Evolutionary conservation across 2,888 invertebrate species (phyloP).

Genomic region (Perizoma affinitatum): DNA sequence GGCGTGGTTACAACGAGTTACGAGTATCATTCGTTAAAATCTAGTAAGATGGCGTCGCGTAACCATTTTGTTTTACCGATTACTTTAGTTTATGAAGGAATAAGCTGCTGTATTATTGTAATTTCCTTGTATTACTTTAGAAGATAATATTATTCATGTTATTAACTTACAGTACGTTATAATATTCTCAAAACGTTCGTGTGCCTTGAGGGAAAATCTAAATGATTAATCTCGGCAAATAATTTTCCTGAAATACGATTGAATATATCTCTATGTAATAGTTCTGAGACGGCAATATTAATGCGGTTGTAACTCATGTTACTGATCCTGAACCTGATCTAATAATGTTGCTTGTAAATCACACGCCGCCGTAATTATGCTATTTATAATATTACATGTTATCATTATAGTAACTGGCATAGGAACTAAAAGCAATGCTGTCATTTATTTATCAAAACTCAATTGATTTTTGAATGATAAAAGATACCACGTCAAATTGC

Average conservation of each 20-base stretch:
- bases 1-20: too few relatives aligned
- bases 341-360: conserved; percentile 30
- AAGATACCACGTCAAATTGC: too few relatives aligned
- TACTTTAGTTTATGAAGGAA: too few relatives aligned
- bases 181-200: not conserved
- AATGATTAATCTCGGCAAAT: conserved; percentile 17
- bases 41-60: too few relatives aligned
- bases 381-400: conserved; percentile 18
- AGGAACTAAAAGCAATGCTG: not conserved
- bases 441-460: too few relatives aligned
- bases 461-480: too few relatives aligned
- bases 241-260: conserved; percentile 23
- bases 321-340: conserved; percentile 21
- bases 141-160: not conserved
- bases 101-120: too few relatives aligned
- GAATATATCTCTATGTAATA: conserved; percentile 24
- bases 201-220: conserved; percentile 10
- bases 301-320: conserved; percentile 22
- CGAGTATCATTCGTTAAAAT: too few relatives aligned
- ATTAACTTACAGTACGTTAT: not conserved
- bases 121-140: not conserved
- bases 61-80: too few relatives aligned
- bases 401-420: conserved; percentile 2
- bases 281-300: conserved; percentile 20
- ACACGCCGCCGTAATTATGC: conserved; percentile 18